Evolutionary conservation across 2,797 vertebrate genomes (phyloP), one percentile per base, ranked within the genome.

Genomic region (Sus cebifrons): DNA sequence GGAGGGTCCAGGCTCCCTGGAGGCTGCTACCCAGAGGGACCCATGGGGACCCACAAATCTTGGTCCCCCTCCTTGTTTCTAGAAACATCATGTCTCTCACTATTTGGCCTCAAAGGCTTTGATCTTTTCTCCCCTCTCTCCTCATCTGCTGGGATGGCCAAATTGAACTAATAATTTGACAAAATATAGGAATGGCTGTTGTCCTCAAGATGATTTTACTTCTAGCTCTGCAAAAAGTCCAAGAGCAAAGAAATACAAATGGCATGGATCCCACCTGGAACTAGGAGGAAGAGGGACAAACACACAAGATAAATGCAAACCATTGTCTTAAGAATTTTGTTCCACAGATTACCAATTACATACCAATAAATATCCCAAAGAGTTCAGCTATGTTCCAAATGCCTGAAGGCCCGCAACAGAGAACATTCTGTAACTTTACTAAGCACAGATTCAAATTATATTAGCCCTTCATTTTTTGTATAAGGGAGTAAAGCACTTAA

Each of bases 191-290:
- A 81, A 54, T 73, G 36, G 32, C 23, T 52, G 1, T 40, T 64
- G 9, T 73, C 4, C 70, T 71, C 13, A 54, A 73, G 75, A 79
- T 14, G 67, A 89, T 81, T 92, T 21, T 90, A 74, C 27, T 60
- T 74, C n/a, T 32, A 82, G 21, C 10, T 79, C 49, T 81, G 64
- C 13, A 93, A 78, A 86, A 83, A 68, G 15, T 12, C 44, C 16
- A 56, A 14, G 49, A 58, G 56, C 62, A 94, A 86, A 20, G 25
- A 93, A 68, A 84, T 36, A 68, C 49, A 91, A 95, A 91, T n/a
- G 49, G 56, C 29, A 7, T 78, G 74, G 32, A 44, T 88, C 73
- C 32, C 74, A 71, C 23, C 64, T 75, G 92, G 64, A 91, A 92
- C 88, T 0, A 67, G 23, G 29, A 86, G 6, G 15, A 68, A 84